These are phyloP conservation scores for Labrus mixtus DNA, from an alignment of 2,113 vertebrate genomes.

Conservation along the genomic window DNA sequence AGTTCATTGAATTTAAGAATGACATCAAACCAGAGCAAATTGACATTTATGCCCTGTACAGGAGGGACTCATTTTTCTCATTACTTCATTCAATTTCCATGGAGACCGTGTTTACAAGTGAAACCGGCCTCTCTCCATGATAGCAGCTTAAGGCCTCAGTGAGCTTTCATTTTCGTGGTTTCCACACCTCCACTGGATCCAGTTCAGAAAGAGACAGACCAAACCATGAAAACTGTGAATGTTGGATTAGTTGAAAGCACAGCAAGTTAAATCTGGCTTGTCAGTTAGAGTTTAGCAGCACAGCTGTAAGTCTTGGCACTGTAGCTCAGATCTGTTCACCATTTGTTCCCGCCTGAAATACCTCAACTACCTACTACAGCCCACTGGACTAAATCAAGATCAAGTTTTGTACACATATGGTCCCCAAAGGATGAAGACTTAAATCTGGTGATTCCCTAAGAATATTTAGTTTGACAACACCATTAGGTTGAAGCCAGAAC, in stretches of 20 bases:
- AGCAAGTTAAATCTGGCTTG: not conserved
- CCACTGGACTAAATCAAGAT: not conserved
- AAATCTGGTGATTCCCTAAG: not conserved
- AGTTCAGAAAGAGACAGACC: not conserved
- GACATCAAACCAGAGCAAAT: constrained; percentile 1
- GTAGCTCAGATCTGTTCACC: too few relatives aligned
- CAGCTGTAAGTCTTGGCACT: not conserved
- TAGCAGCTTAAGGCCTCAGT: not conserved
- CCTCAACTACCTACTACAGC: not conserved
- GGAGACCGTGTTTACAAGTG: constrained; percentile 22
- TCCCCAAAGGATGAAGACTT: not conserved
- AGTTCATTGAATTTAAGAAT: constrained; percentile 20
- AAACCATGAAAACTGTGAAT: not conserved
- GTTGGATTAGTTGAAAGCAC: not conserved
- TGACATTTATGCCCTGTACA: constrained; percentile 7
- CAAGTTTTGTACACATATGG: not conserved
- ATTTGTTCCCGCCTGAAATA: not conserved
- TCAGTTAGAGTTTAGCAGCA: not conserved
- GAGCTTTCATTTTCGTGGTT: not conserved
- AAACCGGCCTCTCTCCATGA: constrained; percentile 4
- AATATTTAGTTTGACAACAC: not conserved
- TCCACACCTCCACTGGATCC: not conserved
- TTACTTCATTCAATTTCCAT: constrained; percentile 17
- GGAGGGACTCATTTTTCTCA: constrained; percentile 12
- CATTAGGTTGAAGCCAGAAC: not conserved